phyloP scores from a whole-genome alignment of 2,797 vertebrate species.

The Somateria mollissima region DNA sequence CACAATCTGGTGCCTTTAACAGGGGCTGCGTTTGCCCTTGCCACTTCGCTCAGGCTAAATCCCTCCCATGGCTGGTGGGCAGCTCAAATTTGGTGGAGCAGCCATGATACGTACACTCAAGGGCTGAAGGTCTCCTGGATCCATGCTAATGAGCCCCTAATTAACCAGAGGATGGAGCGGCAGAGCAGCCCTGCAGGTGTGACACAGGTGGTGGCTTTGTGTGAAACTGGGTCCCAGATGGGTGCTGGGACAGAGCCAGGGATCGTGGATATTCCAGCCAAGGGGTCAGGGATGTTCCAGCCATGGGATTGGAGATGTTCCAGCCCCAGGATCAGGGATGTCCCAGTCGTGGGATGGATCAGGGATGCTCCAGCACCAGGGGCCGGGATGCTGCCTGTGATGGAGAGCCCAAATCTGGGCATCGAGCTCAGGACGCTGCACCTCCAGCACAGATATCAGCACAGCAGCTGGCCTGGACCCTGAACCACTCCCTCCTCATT shows the following conservation, averaged over 20 bases:
- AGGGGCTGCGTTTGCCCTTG: not conserved
- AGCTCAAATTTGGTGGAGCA: not conserved
- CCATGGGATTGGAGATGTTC: no score
- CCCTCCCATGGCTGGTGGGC: not conserved
- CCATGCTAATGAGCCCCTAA: not conserved
- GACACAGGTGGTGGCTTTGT: not conserved
- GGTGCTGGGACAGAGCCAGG: not conserved
- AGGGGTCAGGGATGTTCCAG: not conserved
- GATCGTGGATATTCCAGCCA: not conserved
- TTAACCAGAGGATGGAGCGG: not conserved
- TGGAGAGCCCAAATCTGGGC: not conserved
- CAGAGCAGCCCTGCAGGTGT: not conserved
- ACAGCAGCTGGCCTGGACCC: not conserved
- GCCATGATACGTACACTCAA: fast-evolving
- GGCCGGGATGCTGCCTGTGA: no score
- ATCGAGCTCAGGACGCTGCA: fast-evolving
- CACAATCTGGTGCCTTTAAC: not conserved
- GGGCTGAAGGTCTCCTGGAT: not conserved
- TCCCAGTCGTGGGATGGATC: no score
- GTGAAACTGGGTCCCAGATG: not conserved
- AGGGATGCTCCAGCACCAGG: not conserved
- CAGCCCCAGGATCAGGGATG: fast-evolving
- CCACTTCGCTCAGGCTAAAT: not conserved
- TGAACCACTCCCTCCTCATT: fast-evolving
- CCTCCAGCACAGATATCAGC: not conserved